These are phyloP conservation scores for Fulmarus glacialis DNA, from an alignment of 2,113 vertebrate genomes.

Conservation along the genomic window DNA sequence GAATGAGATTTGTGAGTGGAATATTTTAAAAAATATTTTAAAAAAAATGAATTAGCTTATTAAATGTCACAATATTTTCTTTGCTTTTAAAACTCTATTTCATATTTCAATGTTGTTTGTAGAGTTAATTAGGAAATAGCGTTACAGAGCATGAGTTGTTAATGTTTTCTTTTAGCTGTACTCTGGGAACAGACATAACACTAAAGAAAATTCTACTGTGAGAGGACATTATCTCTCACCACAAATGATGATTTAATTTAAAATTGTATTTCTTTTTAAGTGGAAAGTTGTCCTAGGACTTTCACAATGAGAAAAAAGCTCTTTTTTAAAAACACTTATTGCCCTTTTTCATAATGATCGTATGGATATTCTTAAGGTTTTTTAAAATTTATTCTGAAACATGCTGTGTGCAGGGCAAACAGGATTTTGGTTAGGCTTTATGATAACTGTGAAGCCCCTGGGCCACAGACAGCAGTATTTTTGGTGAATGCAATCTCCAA, in stretches of 20 bases:
- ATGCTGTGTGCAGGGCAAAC: neutral
- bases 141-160: neutral
- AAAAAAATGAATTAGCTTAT: neutral
- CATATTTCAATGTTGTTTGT: neutral
- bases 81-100: neutral
- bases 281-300: neutral
- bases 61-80: neutral
- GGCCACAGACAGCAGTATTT: neutral
- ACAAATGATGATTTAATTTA: neutral
- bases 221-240: neutral
- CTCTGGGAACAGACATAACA: neutral
- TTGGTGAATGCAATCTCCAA: neutral
- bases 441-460: neutral
- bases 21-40: neutral
- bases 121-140: neutral
- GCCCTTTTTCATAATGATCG: neutral
- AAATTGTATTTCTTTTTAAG: neutral
- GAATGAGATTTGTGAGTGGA: neutral
- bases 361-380: neutral
- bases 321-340: neutral
- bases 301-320: neutral
- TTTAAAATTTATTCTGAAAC: neutral
- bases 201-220: neutral
- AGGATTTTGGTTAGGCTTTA: neutral
- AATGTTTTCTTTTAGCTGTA: neutral